These are phyloP conservation scores for Ranitomeya variabilis DNA, from an alignment of 2,113 vertebrate genomes.

Conservation along the genomic window DNA sequence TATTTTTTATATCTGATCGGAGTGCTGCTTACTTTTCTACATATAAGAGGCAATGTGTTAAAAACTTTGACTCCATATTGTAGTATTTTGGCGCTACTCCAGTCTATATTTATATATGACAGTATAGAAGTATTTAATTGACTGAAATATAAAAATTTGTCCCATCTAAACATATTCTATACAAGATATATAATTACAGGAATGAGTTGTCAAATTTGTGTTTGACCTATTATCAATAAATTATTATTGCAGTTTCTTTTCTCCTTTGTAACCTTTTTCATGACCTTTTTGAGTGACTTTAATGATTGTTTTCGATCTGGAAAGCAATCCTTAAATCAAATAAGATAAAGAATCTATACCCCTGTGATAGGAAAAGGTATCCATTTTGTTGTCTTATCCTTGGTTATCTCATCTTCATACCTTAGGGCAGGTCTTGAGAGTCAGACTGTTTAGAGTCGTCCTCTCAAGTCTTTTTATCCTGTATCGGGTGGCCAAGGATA, in stretches of 20 bases:
- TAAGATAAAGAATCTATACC: conserved; percentile 55
- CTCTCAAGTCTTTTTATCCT: conserved; percentile 82
- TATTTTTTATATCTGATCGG: no score
- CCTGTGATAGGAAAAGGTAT: conserved; percentile 49
- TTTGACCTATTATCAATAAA: not conserved
- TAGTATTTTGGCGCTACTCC: no score
- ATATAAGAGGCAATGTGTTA: no score
- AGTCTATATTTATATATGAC: no score
- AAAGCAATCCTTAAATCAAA: conserved; percentile 56
- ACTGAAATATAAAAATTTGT: no score
- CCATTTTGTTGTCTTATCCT: conserved; percentile 60
- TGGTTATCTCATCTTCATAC: conserved; percentile 64
- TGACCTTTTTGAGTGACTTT: conserved; percentile 54
- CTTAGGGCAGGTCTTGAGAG: conserved; percentile 66
- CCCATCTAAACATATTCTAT: no score
- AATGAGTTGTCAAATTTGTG: not conserved
- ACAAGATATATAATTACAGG: no score
- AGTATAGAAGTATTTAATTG: no score
- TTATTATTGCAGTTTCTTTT: not conserved
- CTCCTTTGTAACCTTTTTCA: not conserved
- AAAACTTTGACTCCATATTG: no score
- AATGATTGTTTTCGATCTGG: conserved; percentile 50
- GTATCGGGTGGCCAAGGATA: conserved; percentile 76
- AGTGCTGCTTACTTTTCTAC: no score
- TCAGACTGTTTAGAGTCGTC: conserved; percentile 74